A percentile compares a stretch with the other conserved stretches of the same genome.
These are phyloP conservation scores for Atrichornis clamosus DNA, from an alignment of 2,113 vertebrate species.

Conservation along the genomic window DNA sequence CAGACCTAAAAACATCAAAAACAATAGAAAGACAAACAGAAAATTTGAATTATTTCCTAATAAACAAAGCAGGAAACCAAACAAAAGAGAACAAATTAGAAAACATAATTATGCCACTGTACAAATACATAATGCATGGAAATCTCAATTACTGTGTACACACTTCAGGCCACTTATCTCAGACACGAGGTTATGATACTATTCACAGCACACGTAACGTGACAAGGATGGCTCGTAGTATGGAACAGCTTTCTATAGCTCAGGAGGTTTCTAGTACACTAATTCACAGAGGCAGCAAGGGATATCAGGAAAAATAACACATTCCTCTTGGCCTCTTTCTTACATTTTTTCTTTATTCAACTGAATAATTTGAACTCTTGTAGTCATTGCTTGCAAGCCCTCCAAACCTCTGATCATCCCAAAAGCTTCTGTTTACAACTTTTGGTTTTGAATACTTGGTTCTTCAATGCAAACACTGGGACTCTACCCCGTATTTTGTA, in stretches of 20 bases:
- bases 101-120: not conserved
- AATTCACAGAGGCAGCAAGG: not conserved
- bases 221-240: not conserved
- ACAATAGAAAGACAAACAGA: not conserved
- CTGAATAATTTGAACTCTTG: not conserved
- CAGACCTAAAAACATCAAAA: not conserved
- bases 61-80: not conserved
- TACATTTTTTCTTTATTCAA: not conserved
- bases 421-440: not conserved
- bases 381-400: not conserved
- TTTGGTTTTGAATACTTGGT: not conserved
- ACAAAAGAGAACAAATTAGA: not conserved
- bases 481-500: not conserved
- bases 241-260: not conserved
- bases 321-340: not conserved
- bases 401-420: not conserved
- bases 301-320: not conserved
- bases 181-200: not conserved
- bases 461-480: not conserved
- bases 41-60: not conserved
- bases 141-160: not conserved
- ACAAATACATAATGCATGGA: not conserved
- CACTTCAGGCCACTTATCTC: not conserved
- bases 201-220: not conserved
- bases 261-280: not conserved